Percentiles rank a stretch among this genome's conserved stretches.
Conservation (phyloP, 2,797 vertebrate species). For the Enteromius paludinosus region DNA sequence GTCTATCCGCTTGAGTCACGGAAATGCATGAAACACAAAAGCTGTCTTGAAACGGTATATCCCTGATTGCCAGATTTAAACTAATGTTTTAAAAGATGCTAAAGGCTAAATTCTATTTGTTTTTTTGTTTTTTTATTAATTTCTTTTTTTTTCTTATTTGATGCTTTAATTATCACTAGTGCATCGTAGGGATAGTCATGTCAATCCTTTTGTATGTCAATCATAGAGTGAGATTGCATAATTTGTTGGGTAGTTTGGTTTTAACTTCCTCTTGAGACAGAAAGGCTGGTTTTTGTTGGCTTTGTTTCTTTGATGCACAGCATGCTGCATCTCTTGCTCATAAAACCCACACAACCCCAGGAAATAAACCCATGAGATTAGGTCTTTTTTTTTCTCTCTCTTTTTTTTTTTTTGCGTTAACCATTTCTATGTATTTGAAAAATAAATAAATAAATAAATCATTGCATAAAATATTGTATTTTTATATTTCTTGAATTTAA, state of each 20-base stretch:
- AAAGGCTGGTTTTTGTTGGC: conserved; percentile 10
- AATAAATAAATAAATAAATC: background rate
- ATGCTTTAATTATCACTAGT: background rate
- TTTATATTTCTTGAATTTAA: no score
- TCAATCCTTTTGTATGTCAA: background rate
- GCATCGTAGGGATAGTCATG: background rate
- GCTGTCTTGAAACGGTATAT: background rate
- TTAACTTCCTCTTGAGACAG: background rate
- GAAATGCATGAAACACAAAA: background rate
- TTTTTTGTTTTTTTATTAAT: background rate
- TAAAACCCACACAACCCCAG: conserved; percentile 51
- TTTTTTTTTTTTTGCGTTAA: no score
- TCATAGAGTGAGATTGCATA: background rate
- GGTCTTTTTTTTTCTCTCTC: background rate
- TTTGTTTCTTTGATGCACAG: conserved; percentile 43
- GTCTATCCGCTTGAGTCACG: background rate
- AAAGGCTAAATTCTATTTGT: background rate
- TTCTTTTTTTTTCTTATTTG: background rate
- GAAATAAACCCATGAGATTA: background rate
- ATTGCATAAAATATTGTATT: background rate
- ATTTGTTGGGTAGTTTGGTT: conserved; percentile 13
- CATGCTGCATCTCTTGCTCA: conserved; percentile 4
- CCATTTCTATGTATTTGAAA: background rate
- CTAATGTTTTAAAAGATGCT: no score
- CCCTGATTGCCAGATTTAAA: background rate